Evolutionary conservation across 2,113 vertebrate species (phyloP), one percentile per base, ranked within the genome.

Genomic region (Clarias gariepinus): DNA sequence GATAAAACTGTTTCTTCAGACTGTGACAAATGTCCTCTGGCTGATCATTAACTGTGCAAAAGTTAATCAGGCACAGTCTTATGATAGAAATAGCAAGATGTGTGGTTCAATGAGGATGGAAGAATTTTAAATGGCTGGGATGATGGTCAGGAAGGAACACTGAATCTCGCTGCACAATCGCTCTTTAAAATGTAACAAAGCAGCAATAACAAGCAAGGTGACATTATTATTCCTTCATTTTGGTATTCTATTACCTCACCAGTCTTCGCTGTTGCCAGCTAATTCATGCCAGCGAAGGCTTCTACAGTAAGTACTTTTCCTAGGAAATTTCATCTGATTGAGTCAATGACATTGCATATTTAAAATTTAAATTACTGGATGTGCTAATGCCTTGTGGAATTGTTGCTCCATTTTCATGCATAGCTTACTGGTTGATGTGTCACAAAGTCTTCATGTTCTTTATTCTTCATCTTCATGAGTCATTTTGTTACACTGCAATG

Each of bases 11-110:
- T n/a, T 68, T 53, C 36, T 53, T 77, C 30, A 82, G 73, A 79
- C 60, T 30, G 36, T 47, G 76, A 86, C 61, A 79, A 68, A 85
- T 55, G 18, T 64, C 58, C 73, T 21, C 66, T 63, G 69, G 88
- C 83, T 84, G 83, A 74, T 74, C 30, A 84, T 74, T 86, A 84
- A 30, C 33, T 69, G 76, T 9, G 47, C 61, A 84, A 58, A 81
- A 86, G 63, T 89, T 82, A 88, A 89, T 86, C 77, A 90, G 16
- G 23, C 63, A 60, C 28, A 85, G 78, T 18, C 69, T 25, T 69
- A 66, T 61, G 13, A 77, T 68, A 25, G 88, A 19, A 88, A 81
- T 47, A 88, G 71, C 9, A 69, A 28, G 33, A 47, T 9, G 30
- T 81, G 8, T 41, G 64, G 23, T 77, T 74, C 0, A 53, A 25